phyloP scores from a whole-genome alignment of 2,797 vertebrate genomes.

The Brachyrhaphis roseni region DNA sequence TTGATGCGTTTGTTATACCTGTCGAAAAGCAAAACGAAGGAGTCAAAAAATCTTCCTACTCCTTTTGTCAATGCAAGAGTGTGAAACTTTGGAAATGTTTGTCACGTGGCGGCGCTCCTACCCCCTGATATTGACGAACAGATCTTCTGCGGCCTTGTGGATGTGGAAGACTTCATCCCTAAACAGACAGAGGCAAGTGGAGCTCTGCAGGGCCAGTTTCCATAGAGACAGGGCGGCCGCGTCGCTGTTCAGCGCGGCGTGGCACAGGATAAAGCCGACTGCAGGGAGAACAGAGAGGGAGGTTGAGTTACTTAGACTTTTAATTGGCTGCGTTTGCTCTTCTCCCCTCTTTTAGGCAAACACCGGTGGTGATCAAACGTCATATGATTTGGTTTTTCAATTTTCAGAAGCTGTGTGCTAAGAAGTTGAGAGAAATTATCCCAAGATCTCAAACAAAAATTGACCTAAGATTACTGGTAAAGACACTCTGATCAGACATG shows the following conservation, averaged over 20 bases:
- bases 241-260: constrained; percentile 91
- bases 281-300: constrained; percentile 7
- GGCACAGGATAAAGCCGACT: constrained; percentile 98
- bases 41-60: background rate
- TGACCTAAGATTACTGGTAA: background rate
- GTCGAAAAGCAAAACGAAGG: constrained; percentile 35
- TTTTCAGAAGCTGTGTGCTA: background rate
- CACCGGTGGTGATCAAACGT: background rate
- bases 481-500: background rate
- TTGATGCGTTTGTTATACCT: constrained; percentile 99
- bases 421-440: background rate
- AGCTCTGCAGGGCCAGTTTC: constrained; percentile 98
- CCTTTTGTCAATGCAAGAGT: background rate
- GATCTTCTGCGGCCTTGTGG: constrained; percentile 97
- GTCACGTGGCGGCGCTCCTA: background rate
- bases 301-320: too few relatives aligned
- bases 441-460: background rate
- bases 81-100: background rate
- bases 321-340: background rate
- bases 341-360: background rate
- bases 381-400: background rate
- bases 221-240: constrained; percentile 92
- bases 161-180: constrained; percentile 98
- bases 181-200: constrained; percentile 96
- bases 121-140: constrained; percentile 97